Base-by-base conservation (phyloP, 53 echinoderm and acorn worm genomes). In the Apostichopus leukothele region DNA sequence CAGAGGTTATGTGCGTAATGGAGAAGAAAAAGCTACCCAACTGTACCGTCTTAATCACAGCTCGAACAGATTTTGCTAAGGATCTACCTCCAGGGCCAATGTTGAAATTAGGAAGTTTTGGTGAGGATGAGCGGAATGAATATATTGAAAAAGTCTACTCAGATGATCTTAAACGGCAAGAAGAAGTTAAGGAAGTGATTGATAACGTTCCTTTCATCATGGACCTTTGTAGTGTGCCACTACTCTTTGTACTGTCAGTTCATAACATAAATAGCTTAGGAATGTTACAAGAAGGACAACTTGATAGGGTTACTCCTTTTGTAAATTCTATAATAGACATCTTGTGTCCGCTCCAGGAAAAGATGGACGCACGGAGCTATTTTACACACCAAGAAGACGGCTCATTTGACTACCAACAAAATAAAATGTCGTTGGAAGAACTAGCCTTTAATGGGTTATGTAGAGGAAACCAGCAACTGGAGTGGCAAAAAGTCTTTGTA, bases 101-200 rank as follows among this genome's bases (percentile, higher is more conserved):
- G 25, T 76, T 76, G 10, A 21, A 76, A 6, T 16, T 76, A 25
- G 76, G 76, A 76, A 23, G 13, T 13, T 76, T 76, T 76, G 76
- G 76, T 23, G 76, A 76, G 6, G 76, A 76, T 23, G 76, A 76
- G 7, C 6, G 23, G 76, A 76, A 76, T 21, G 26, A 76, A 76
- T 76, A 76, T 51, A 6, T 76, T 23, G 26, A 76, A 76, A 76
- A 76, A 19, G 27, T 76, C 23, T 76, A 76, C 39, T 76, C 76
- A 11, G 39, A 76, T 76, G 76, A 76, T 76, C 9, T 11, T 50
- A 27, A 26, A 27, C 23, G 76, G 76, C 76, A 76, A 76, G 76
- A 76, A 16, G 76, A 22, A 76, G 76, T 76, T 26, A 76, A 76
- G 76, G 51, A 76, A 76, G 39, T 76, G 76, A 76, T 76, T 6